Evolutionary conservation across 2,888 invertebrate species (phyloP).

Genomic region (Drosophila longiperda): DNA sequence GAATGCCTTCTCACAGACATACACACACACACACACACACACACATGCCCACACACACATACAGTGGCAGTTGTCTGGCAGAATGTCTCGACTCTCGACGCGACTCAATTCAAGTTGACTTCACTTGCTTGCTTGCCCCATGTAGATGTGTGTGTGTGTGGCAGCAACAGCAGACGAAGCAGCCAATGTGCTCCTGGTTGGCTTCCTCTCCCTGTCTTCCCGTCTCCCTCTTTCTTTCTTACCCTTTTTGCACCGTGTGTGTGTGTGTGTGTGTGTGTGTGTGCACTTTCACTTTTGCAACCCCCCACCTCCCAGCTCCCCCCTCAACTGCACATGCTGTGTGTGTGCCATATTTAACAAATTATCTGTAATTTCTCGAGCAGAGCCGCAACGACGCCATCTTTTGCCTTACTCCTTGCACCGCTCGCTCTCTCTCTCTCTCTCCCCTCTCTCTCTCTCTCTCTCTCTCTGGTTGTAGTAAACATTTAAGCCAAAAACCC

Average conservation of each 20-base stretch:
- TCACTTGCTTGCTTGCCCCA: constrained; percentile 50
- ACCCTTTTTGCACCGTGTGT: neutral
- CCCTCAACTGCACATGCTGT: constrained; percentile 42
- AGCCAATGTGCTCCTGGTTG: constrained; percentile 32
- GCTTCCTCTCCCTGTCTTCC: constrained; percentile 10
- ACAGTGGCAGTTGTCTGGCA: constrained; percentile 71
- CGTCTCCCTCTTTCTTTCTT: neutral
- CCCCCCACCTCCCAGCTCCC: constrained; percentile 2
- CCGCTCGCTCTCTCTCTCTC: neutral
- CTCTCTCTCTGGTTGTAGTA: constrained; percentile 24
- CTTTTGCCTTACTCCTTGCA: constrained; percentile 40
- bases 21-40: constrained; percentile 39
- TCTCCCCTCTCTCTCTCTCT: constrained; percentile 7
- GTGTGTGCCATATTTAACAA: constrained; percentile 75
- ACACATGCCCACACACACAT: constrained; percentile 28
- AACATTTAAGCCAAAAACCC: constrained; percentile 47
- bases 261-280: constrained; percentile 41
- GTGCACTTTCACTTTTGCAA: constrained; percentile 74
- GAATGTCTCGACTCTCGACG: constrained; percentile 75
- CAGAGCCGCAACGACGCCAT: constrained; percentile 62
- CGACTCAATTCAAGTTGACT: constrained; percentile 61
- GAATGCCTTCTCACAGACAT: constrained; percentile 69
- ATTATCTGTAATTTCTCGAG: constrained; percentile 82
- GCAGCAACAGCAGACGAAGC: constrained; percentile 34
- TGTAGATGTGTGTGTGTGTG: constrained; percentile 11